Evolutionary conservation across 2,797 vertebrate genomes (phyloP), one percentile per base, ranked within the genome.

Genomic region (Toxotes lorentzi): DNA sequence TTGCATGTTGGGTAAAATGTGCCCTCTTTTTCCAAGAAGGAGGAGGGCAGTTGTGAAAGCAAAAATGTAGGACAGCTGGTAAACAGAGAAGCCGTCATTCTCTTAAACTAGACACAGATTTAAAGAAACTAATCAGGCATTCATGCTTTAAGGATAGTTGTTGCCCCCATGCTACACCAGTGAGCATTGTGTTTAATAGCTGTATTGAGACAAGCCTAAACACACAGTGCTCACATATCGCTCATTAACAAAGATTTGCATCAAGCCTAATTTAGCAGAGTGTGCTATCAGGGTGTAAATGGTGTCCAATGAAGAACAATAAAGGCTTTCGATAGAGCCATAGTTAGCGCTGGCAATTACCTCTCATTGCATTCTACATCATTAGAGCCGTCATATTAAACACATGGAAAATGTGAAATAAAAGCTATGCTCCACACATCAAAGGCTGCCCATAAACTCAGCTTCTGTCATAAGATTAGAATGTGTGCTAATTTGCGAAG

Each of bases 231-330:
- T 80, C 87, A 74, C 83, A 87, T 86, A 87, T 81, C 58, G 72
- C 84, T 90, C 86, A 89, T 93, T 93, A 91, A 82, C 88, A 83
- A 88, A 90, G 88, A 93, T 91, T 90, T 90, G 90, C 86, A 91
- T 92, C 86, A 90, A 84, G 85, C 84, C 78, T 89, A 89, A 90
- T 92, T 92, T 92, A 88, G 90, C 88, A 88, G 76, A 89, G 87
- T 87, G 87, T 35, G 34, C 88, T 89, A 90, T 88, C 89, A 87
- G 88, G 60, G 80, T 88, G 86, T 84, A 88, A 93, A 92, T 82
- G 81, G 81, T 87, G 83, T 84, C 90, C 90, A 88, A 92, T 91
- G 85, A 92, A 91, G 91, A 91, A 92, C 91, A 93, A 91, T 92
- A 88, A 92, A 91, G 84, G 84, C 83, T 87, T 87, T 87, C 38